Base-by-base conservation (phyloP, 2,113 vertebrate genomes). In the Bolborhynchus lineola region DNA sequence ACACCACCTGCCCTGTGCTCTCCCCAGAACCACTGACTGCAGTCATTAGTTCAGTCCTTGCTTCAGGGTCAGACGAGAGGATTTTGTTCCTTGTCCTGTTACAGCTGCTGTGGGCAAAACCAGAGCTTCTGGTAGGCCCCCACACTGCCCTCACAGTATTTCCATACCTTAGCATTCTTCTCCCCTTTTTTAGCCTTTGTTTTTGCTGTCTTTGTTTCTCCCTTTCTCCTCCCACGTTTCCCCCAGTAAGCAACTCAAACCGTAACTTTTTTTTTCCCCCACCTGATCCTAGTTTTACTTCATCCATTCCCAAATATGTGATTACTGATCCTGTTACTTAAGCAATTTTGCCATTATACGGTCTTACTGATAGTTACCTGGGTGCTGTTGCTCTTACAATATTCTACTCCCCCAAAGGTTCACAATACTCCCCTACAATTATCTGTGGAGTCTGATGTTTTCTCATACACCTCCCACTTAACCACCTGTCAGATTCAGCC, bases 101-200 rank as follows among this genome's bases (percentile, higher is more conserved):
- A 7, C 29, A 42, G 17, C 7, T 33, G 14, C 13, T 31, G 3
- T 1, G 4, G 35, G 16, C 16, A 37, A 26, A 31, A 52, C 6
- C 4, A 44, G 4, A 17, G 23, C 0, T 20, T 1, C 0, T 1
- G 0, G 0, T 14, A 63, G 24, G 5, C 8, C 25, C 12, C 4
- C 1, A 50, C 0, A 39, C 6, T 2, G 2, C 11, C 7, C 17
- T 63, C 15, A 33, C 15, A 76, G 9, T 7, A 39, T 35, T 82
- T 65, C 28, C 10, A 20, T 39, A 25, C 21, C 21, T 63, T 23
- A 41, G 12, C 3, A 13, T 59, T 19, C 13, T 6, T 83, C 55
- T 77, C 44, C 7, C 1, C 18, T 77, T 80, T 65, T 44, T 31
- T 47, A 14, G 3, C 4, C 3, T 76, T 90, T 6, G 29, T 88